These are phyloP conservation scores for Eupsilia transversa DNA, from an alignment of 2,888 invertebrate genomes.

Conservation along the genomic window DNA sequence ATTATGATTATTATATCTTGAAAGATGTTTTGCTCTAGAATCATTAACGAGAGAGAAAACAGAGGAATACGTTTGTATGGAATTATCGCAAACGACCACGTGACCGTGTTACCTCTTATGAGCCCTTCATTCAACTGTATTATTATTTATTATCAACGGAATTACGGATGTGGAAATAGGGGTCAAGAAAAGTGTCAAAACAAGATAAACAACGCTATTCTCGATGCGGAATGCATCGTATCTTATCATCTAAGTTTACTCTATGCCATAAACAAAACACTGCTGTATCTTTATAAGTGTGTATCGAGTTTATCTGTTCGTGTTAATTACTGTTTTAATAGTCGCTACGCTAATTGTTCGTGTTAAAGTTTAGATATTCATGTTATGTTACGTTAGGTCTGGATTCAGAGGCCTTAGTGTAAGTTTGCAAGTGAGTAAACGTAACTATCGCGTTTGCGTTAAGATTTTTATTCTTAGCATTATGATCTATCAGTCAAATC, in stretches of 20 bases:
- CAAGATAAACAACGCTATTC: not conserved
- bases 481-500: too few species aligned
- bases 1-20: too few species aligned
- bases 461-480: too few species aligned
- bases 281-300: conserved; percentile 35
- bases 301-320: conserved; percentile 52
- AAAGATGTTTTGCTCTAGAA: too few species aligned
- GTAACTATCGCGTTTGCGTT: too few species aligned
- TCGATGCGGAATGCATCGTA: conserved; percentile 17
- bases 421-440: too few species aligned
- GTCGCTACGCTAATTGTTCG: conserved; percentile 49
- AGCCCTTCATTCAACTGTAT: not conserved
- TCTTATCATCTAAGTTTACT: conserved; percentile 28
- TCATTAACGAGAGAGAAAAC: too few species aligned
- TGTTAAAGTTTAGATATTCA: conserved; percentile 14
- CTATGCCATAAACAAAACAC: conserved; percentile 28
- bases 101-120: not conserved
- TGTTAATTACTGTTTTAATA: conserved; percentile 55
- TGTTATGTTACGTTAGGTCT: conserved; percentile 2
- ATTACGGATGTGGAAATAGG: not conserved
- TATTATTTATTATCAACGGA: conserved; percentile 1
- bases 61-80: not conserved
- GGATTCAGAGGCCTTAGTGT: too few species aligned
- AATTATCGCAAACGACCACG: not conserved
- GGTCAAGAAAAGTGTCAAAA: conserved; percentile 22